These are phyloP conservation scores for Catostomus latipinnis DNA, from an alignment of 2,797 vertebrate species.

Conservation along the genomic window DNA sequence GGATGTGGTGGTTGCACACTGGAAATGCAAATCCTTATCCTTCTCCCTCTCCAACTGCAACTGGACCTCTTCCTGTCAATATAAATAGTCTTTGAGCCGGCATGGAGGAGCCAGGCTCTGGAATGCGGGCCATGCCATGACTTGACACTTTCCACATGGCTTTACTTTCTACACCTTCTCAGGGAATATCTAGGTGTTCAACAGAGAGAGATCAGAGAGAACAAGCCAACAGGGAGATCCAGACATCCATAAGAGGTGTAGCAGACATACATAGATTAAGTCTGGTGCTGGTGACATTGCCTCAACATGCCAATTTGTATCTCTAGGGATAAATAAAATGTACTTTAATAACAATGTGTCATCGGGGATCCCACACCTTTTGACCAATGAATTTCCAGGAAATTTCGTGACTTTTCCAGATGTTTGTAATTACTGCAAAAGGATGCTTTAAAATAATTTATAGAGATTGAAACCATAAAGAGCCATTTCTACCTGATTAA, in stretches of 20 bases:
- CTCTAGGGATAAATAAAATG: too few species aligned
- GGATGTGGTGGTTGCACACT: constrained; percentile 28
- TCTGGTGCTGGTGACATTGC: background rate
- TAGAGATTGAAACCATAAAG: too few species aligned
- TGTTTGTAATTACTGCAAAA: too few species aligned
- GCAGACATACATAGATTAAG: background rate
- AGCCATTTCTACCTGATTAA: too few species aligned
- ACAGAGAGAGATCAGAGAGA: constrained; percentile 12
- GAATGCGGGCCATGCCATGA: constrained; percentile 77
- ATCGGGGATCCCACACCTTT: too few species aligned
- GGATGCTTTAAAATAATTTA: too few species aligned
- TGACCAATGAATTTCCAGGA: too few species aligned
- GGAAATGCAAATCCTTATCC: constrained; percentile 23
- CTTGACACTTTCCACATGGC: constrained; percentile 67
- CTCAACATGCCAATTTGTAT: background rate
- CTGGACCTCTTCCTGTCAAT: constrained; percentile 71
- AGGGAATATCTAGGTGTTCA: constrained; percentile 68
- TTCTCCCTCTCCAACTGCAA: constrained; percentile 41
- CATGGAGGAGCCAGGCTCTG: constrained; percentile 73
- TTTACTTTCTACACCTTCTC: constrained; percentile 70
- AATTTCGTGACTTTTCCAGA: too few species aligned
- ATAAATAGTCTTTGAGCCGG: constrained; percentile 78
- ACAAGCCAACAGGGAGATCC: background rate
- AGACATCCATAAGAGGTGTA: background rate
- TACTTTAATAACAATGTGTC: too few species aligned